Evolutionary conservation across 1,140 invertebrate genomes (phyloP), one percentile per base, ranked within the genome.

Genomic region (Papilio dardanus): DNA sequence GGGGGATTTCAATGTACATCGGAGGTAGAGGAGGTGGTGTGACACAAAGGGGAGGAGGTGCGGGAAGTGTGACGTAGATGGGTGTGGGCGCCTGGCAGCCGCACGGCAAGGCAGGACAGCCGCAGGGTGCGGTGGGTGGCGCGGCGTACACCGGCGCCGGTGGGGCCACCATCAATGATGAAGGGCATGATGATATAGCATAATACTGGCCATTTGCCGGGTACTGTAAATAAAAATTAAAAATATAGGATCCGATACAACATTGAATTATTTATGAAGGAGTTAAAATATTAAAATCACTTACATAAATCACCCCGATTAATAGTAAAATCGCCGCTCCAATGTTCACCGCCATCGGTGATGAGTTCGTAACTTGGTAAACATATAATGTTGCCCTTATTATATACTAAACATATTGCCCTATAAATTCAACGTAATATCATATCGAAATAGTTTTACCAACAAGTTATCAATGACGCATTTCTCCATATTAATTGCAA

Each of bases 361-460:
- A 85, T 81, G 66, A 76, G 71, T 76, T 42, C 28, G 78, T 66
- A 80, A 79, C 82, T 84, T 79, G 76, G 21, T 54, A 58, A 24
- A 35, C 37, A 14, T 2, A 68, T 24, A 21, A 30, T 75, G 69
- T n/a, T 37, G 75, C 71, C 68, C 75, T 74, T 76, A 65, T 82
- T 90, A 75, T 86, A 89, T 88, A 89, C 75, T 24, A 42, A 54
- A 83, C 78, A 79, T 85, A 84, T 86, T 88, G 76, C 83, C 79
- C 82, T 84, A 90, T 77, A 82, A 74, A 28, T 79, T 76, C 1
- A 42, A 73, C 46, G 80, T 78, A 80, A 84, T 71, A 78, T 79
- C 73, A 50, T 77, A 76, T 62, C 69, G 69, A 54, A 73, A 73
- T 35, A 73, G 69, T 73, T 73, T n/a, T 73, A 73, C 69, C 28